phyloP scores from a whole-genome alignment of 2,888 invertebrate genomes.

The Bugula neritina region DNA sequence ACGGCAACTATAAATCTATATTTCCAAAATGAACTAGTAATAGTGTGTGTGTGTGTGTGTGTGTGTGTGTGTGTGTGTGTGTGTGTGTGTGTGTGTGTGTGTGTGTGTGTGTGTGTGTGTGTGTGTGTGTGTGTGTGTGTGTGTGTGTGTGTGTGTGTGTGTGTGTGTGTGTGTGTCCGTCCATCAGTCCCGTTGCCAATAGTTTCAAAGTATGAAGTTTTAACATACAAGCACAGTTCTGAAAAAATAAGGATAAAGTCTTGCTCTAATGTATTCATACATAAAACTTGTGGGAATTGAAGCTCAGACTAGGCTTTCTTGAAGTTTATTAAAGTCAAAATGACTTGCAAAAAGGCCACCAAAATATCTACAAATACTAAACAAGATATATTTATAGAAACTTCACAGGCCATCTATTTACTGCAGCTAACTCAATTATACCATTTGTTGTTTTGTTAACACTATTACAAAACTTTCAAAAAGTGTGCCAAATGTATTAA shows the following conservation, averaged over 20 bases:
- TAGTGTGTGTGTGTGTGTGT: constrained; percentile 29
- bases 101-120: constrained; percentile 27
- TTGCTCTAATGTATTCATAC: too few species aligned
- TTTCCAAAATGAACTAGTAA: constrained; percentile 30
- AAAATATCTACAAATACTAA: too few species aligned
- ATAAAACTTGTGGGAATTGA: too few species aligned
- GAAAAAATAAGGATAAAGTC: too few species aligned
- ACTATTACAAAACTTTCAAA: not conserved
- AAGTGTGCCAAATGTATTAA: not conserved
- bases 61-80: constrained; percentile 30
- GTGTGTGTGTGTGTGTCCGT: constrained; percentile 19
- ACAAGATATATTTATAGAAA: too few species aligned
- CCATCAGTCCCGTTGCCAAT: too few species aligned
- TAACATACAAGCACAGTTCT: too few species aligned
- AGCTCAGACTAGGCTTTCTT: too few species aligned
- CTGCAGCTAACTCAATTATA: not conserved
- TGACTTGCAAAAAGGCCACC: too few species aligned
- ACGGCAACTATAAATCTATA: constrained; percentile 11
- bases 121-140: constrained; percentile 21
- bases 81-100: constrained; percentile 31
- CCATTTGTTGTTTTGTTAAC: not conserved
- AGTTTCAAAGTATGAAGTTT: too few species aligned
- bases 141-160: not conserved
- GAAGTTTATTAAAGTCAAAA: too few species aligned
- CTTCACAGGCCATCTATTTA: too few species aligned